Evolutionary conservation across 2,797 vertebrate genomes (phyloP).

Genomic region (Bradypus variegatus): DNA sequence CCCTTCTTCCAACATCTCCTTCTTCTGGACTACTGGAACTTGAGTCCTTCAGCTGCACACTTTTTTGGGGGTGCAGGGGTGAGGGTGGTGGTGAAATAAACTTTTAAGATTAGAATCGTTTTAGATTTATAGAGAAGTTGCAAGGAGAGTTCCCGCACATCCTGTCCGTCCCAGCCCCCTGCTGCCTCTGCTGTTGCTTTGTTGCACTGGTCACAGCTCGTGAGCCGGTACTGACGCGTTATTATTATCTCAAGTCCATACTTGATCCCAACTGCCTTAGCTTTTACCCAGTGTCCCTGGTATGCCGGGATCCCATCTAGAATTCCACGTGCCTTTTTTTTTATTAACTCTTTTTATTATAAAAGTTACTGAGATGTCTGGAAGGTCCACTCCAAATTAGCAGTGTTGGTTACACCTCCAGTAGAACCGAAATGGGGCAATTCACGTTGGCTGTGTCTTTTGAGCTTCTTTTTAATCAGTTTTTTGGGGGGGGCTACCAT

Average conservation of each 20-base stretch:
- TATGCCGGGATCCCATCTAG: background rate
- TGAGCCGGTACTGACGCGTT: accelerated
- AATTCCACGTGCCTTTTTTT: background rate
- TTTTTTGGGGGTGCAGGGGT: background rate
- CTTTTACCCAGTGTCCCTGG: too few species aligned
- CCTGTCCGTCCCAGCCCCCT: accelerated
- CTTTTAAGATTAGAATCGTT: background rate
- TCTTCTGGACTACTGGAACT: accelerated
- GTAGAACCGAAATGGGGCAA: too few species aligned
- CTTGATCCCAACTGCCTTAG: background rate
- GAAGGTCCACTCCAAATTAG: too few species aligned
- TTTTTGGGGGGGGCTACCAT: too few species aligned
- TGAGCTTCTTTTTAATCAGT: too few species aligned
- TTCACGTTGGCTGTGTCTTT: too few species aligned
- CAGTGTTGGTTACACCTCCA: too few species aligned
- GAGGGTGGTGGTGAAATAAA: too few species aligned
- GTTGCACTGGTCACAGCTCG: background rate
- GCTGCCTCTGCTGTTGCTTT: background rate
- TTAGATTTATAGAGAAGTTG: background rate
- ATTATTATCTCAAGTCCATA: background rate
- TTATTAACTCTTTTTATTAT: too few species aligned
- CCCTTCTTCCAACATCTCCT: background rate
- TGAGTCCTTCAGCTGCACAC: background rate
- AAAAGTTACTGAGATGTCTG: too few species aligned
- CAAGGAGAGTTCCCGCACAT: background rate